phyloP scores from a whole-genome alignment of 64 coral and sea anemone genomes.

The Actinia tenebrosa region DNA sequence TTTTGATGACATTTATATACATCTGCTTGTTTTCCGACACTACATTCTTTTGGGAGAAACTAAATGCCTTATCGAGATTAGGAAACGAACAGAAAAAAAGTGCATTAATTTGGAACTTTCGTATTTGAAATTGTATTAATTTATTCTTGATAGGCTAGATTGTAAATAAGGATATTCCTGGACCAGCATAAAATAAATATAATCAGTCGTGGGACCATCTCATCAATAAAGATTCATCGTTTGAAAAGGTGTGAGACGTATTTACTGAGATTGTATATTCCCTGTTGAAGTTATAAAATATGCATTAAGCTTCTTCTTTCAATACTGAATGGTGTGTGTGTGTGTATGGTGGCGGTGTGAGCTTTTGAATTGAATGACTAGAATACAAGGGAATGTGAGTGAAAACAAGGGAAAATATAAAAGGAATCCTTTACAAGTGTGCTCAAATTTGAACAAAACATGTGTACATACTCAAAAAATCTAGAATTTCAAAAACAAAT shows the following conservation, averaged over 20 bases:
- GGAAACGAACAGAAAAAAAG: background rate
- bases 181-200: background rate
- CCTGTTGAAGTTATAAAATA: conserved; percentile 4
- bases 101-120: background rate
- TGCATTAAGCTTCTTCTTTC: background rate
- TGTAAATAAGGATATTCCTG: conserved; percentile 5
- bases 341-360: background rate
- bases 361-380: conserved; percentile 1
- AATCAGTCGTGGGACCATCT: background rate
- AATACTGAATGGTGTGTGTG: background rate
- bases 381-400: background rate
- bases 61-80: background rate
- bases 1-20: background rate
- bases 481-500: background rate
- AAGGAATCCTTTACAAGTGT: background rate
- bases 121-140: background rate
- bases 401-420: background rate
- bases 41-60: background rate
- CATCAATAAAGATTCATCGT: background rate
- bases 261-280: conserved; percentile 12
- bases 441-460: background rate
- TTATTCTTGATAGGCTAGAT: background rate
- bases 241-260: conserved; percentile 12
- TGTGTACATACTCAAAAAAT: background rate
- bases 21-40: background rate